Percentiles rank a stretch among this genome's conserved stretches.
These are phyloP conservation scores for Dreissena rostriformis DNA, from an alignment of 1,140 invertebrate species.

Conservation along the genomic window DNA sequence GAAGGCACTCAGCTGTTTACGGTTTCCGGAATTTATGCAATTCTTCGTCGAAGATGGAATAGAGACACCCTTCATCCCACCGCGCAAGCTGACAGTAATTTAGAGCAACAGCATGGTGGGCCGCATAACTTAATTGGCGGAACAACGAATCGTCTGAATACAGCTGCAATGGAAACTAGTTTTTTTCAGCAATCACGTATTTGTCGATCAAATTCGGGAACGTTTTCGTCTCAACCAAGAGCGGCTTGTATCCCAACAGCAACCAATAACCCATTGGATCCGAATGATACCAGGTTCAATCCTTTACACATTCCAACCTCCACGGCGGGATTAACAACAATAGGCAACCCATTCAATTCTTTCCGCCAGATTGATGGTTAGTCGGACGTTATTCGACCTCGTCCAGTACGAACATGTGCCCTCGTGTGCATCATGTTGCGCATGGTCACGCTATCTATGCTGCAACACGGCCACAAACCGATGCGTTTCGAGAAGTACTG, in stretches of 20 bases:
- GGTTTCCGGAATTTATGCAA: constrained; percentile 33
- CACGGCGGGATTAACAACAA: constrained; percentile 62
- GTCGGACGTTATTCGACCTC: constrained; percentile 52
- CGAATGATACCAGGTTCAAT: constrained; percentile 28
- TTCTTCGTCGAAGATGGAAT: constrained; percentile 50
- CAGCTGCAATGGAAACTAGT: constrained; percentile 78
- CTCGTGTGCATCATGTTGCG: constrained; percentile 64
- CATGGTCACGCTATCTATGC: constrained; percentile 57
- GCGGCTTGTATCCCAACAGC: constrained; percentile 54
- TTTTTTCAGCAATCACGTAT: constrained; percentile 81
- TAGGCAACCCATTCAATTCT: constrained; percentile 34
- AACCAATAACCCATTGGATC: constrained; percentile 41
- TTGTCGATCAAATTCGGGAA: constrained; percentile 78
- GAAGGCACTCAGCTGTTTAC: constrained; percentile 51
- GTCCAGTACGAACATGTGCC: constrained; percentile 68
- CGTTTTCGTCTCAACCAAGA: constrained; percentile 67
- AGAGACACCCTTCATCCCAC: constrained; percentile 56
- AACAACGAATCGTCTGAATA: constrained; percentile 67
- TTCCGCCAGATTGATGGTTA: constrained; percentile 61
- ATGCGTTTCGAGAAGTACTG: constrained; percentile 48
- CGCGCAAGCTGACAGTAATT: constrained; percentile 44
- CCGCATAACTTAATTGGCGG: constrained; percentile 72
- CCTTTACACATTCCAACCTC: constrained; percentile 43
- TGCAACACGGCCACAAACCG: constrained; percentile 54
- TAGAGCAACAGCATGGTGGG: constrained; percentile 71